Conservation (phyloP, 2,888 invertebrate species). For the Erpobdella octoculata region DNA sequence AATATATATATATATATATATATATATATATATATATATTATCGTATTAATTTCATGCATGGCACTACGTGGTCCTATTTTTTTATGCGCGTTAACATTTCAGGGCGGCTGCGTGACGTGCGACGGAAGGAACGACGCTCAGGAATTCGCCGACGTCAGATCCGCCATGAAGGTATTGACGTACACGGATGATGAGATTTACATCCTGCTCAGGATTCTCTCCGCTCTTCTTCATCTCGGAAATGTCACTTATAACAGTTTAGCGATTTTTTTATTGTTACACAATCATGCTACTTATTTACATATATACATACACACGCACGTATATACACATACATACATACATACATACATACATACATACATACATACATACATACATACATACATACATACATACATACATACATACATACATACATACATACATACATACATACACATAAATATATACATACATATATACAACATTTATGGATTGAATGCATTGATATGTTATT, state of each 20-base stretch:
- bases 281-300: background rate
- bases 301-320: background rate
- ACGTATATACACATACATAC: background rate
- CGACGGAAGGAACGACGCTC: slow-evolving; percentile 88
- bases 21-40: background rate
- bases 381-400: background rate
- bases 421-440: background rate
- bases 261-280: background rate
- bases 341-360: background rate
- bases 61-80: background rate
- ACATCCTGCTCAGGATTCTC: slow-evolving; percentile 86
- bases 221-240: slow-evolving; percentile 77
- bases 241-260: slow-evolving; percentile 54
- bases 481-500: background rate
- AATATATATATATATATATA: slow-evolving; percentile 11
- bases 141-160: slow-evolving; percentile 90
- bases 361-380: background rate
- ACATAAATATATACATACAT: too few species aligned
- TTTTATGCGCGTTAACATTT: slow-evolving; percentile 43
- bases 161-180: slow-evolving; percentile 92
- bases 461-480: background rate
- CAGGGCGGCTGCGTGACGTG: slow-evolving; percentile 81
- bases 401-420: background rate
- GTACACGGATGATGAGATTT: slow-evolving; percentile 88
- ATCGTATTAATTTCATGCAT: too few species aligned